Base-by-base conservation (phyloP, 2,113 vertebrate species). In the Hassar affinis region DNA sequence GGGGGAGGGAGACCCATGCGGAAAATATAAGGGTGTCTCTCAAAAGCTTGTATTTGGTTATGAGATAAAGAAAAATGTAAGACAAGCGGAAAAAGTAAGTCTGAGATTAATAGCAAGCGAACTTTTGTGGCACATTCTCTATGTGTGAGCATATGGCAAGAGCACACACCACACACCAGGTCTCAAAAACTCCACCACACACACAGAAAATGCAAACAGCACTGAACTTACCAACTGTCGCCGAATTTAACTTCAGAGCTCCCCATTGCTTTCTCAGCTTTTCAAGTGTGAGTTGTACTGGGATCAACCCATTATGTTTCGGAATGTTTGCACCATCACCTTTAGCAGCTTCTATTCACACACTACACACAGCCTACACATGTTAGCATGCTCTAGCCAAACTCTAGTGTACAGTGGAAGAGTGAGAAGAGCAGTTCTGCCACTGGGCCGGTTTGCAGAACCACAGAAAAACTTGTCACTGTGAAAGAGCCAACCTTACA, bases 191-290 rank as follows among this genome's bases (percentile, higher is more conserved):
- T 30, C n/a, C 6, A 47, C 88, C 82, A 80, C 77, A 89, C 25
- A 74, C 71, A 74, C 25, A 69, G 11, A 68, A 18, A 77, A 51
- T 51, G 10, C 54, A 79, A 79, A 85, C 72, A 88, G 35, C 68
- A 45, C 35, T 85, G 35, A 89, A 94, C 93, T 93, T 10, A 93
- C 93, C 93, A 86, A 86, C 87, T 85, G 91, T 88, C 84, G 92
- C 86, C 87, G 93, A 93, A 77, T 91, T 90, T 74, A 93, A 91
- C 87, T 81, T 90, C 89, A 88, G 86, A 89, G 69, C 54, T 82
- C 85, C 92, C 92, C 91, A 93, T 94, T 84, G 78, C 91, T 78
- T 91, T 85, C 89, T 52, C 87, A 80, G 56, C 20, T 64, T 47
- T 74, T 81, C 57, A 85, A 87, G 86, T 84, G 81, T 84, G 84